Evolutionary conservation across 2,888 invertebrate genomes (phyloP).

Genomic region (Papilio protenor): DNA sequence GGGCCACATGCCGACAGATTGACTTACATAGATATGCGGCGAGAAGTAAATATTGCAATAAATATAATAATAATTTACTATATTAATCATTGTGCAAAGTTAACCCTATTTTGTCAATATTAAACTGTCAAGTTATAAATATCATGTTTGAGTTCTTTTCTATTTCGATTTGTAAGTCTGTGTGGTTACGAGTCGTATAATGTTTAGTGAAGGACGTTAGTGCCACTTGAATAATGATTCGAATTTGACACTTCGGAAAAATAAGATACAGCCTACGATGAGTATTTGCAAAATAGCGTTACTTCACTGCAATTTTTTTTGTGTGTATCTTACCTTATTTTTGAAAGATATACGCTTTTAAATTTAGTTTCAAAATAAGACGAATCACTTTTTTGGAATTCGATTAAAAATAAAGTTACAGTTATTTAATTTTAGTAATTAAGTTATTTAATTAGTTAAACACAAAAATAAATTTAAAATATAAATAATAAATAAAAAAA

Average conservation of each 20-base stretch:
- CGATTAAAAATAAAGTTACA: neutral
- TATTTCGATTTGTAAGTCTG: slow-evolving; percentile 27
- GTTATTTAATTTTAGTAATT: slow-evolving; percentile 3
- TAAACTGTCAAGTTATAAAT: slow-evolving; percentile 36
- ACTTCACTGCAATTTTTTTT: neutral
- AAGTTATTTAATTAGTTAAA: too few relatives aligned
- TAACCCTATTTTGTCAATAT: slow-evolving; percentile 41
- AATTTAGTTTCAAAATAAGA: neutral
- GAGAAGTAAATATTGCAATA: slow-evolving; percentile 20
- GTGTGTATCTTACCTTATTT: slow-evolving; percentile 6
- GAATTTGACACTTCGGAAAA: neutral
- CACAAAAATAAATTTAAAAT: too few relatives aligned
- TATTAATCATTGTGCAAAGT: slow-evolving; percentile 22
- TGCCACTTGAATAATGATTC: slow-evolving; percentile 23
- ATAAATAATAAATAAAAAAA: too few relatives aligned
- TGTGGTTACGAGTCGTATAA: neutral
- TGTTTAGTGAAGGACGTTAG: slow-evolving; percentile 11
- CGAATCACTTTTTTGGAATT: neutral
- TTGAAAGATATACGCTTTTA: neutral
- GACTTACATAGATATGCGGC: slow-evolving; percentile 2
- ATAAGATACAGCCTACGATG: neutral
- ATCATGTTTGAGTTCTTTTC: slow-evolving; percentile 27
- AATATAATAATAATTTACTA: slow-evolving; percentile 17
- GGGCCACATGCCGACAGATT: neutral
- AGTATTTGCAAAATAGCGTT: neutral